phyloP scores from a whole-genome alignment of 1,140 invertebrate genomes.

The Eubasilissa regina region DNA sequence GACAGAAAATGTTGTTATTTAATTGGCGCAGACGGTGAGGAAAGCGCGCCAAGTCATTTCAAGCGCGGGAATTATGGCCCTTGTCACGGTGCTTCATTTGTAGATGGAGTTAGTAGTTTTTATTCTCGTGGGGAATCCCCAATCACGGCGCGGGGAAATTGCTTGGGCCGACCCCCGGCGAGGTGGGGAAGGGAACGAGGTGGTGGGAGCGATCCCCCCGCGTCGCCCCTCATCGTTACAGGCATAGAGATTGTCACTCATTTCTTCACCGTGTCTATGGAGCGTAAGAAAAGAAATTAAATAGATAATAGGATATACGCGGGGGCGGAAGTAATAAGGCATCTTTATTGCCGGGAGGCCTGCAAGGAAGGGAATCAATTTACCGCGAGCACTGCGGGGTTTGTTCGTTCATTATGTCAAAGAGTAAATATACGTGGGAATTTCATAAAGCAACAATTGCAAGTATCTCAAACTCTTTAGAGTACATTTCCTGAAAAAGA shows the following conservation, averaged over 20 bases:
- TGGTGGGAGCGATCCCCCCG: constrained; percentile 1
- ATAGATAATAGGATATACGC: constrained; percentile 29
- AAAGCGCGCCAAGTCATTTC: constrained; percentile 48
- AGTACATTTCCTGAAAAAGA: no score
- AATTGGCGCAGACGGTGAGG: constrained; percentile 4
- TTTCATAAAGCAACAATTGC: no score
- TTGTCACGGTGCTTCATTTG: constrained; percentile 61
- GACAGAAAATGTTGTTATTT: neutral
- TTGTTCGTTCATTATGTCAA: neutral
- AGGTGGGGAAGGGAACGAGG: neutral
- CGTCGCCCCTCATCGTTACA: neutral
- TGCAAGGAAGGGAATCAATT: constrained; percentile 22
- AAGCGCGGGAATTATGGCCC: constrained; percentile 58
- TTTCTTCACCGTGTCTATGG: constrained; percentile 41
- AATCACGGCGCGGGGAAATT: constrained; percentile 59
- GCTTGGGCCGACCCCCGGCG: constrained; percentile 51
- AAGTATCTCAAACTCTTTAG: no score
- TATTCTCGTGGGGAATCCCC: constrained; percentile 58
- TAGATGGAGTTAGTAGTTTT: constrained; percentile 61
- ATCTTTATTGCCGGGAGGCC: neutral
- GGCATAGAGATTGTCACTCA: constrained; percentile 56
- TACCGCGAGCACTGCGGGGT: neutral
- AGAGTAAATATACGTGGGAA: neutral
- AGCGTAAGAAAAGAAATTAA: constrained; percentile 47
- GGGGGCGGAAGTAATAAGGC: constrained; percentile 29